Evolutionary conservation across 2,888 invertebrate species (phyloP), one percentile per base, ranked within the genome.

Genomic region (Leucania comma): DNA sequence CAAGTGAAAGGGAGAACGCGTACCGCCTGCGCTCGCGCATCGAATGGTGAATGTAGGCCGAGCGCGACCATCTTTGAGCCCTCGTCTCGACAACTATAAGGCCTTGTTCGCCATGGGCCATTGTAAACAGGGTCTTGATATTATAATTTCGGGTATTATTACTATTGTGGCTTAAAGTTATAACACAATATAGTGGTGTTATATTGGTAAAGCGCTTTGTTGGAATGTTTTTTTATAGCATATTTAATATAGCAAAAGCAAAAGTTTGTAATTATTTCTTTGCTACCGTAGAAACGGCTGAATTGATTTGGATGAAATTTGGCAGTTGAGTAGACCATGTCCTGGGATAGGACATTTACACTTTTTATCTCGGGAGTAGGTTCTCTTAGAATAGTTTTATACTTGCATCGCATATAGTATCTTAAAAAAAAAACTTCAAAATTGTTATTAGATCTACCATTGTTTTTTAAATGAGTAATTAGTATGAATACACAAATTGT

Each of bases 31-130:
- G 93, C 91, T 85, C 91, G 92, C 91, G 92, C 92, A 90, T 92
- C 93, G 93, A 91, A 93, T 90, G 90, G 94, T 93, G 94, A 95
- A 95, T 95, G 95, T 96, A 95, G 95, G 95, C 93, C 95, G 94
- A 88, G 87, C 89, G 88, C 93, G 92, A 95, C 94, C 95, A 95
- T 95, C 94, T 94, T 93, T 93, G 89, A 94, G 90, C 94, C 93
- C 91, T 93, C 90, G 93, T 93, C 94, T 94, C 91, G 88, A 86
- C 87, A 83, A 89, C 81, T 84, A 83, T 95, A 94, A 95, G 90
- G 92, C 89, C 88, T 87, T 85, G 92, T 93, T 83, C 89, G 87
- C 81, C 85, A 89, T 91, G 90, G 73, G 26, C 38, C 35, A 29
- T 68, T 46, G 38, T 74, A 66, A n/a, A n/a, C 57, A 35, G 57